A percentile compares a stretch with the other conserved stretches of the same genome.
phyloP scores from a whole-genome alignment of 2,888 invertebrate genomes.

The Aphrophora alni region DNA sequence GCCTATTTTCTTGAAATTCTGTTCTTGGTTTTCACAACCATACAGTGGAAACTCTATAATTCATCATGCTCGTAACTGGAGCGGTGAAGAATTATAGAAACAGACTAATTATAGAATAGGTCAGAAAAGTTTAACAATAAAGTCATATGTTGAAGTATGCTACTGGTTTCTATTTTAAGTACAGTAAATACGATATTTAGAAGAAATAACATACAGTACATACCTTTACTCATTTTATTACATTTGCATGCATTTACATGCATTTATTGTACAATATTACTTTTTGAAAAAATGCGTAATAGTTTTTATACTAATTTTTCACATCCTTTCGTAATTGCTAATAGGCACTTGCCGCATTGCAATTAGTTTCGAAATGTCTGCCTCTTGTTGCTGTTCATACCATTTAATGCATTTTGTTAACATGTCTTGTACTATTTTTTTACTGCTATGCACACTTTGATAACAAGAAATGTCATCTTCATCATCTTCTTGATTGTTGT shows the following conservation, averaged over 20 bases:
- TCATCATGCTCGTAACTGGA: neutral
- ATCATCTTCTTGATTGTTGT: neutral
- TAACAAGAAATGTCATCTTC: neutral
- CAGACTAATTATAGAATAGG: neutral
- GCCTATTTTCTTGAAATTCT: too few species aligned
- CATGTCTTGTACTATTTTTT: too few species aligned
- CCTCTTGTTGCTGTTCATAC: too few species aligned
- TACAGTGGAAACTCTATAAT: neutral
- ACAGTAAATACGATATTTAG: too few species aligned
- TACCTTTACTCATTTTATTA: too few species aligned
- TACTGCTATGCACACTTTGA: neutral
- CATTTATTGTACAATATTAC: neutral
- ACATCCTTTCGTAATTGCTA: neutral
- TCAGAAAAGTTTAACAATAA: neutral
- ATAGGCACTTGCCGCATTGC: neutral
- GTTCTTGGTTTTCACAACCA: too few species aligned
- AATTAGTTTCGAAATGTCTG: too few species aligned
- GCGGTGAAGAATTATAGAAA: neutral
- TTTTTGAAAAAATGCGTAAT: neutral
- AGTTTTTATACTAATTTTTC: neutral
- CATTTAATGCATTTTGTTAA: neutral
- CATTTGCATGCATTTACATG: neutral
- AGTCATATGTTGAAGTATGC: neutral
- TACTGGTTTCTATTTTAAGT: too few species aligned
- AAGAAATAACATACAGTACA: too few species aligned